A percentile compares a stretch with the other conserved stretches of the same genome.
These are phyloP conservation scores for Sphaeramia orbicularis DNA, from an alignment of 2,797 vertebrate genomes.

Conservation along the genomic window DNA sequence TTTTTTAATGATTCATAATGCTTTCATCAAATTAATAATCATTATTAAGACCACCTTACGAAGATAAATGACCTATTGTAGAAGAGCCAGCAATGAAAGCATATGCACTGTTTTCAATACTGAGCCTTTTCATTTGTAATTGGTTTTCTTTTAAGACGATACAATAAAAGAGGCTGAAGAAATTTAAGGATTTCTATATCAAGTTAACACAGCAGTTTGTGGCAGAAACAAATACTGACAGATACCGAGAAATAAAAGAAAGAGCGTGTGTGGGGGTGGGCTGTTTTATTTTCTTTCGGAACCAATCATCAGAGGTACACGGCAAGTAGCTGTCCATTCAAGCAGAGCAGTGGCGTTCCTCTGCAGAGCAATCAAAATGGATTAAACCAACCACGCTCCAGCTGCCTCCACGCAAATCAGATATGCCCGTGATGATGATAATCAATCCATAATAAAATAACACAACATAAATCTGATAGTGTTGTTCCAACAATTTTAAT, in stretches of 20 bases:
- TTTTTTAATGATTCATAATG: constrained; percentile 49
- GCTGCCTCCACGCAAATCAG: constrained; percentile 79
- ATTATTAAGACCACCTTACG: constrained; percentile 47
- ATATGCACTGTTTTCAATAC: constrained; percentile 1
- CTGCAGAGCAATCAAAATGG: constrained; percentile 85
- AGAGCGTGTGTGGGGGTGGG: too few species aligned
- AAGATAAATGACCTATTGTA: constrained; percentile 47
- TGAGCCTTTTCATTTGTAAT: background rate
- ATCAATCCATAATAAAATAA: constrained; percentile 87
- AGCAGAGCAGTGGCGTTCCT: constrained; percentile 74
- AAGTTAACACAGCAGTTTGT: constrained; percentile 19
- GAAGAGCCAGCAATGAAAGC: constrained; percentile 32
- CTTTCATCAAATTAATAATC: constrained; percentile 60
- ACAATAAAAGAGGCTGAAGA: constrained; percentile 2
- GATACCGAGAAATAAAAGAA: constrained; percentile 17
- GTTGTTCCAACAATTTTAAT: constrained; percentile 87
- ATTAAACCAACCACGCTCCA: constrained; percentile 80
- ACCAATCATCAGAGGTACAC: constrained; percentile 65
- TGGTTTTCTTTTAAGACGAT: background rate
- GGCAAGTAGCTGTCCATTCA: constrained; percentile 71
- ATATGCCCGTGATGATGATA: constrained; percentile 81
- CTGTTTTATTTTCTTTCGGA: constrained; percentile 54
- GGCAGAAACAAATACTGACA: constrained; percentile 20
- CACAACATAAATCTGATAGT: constrained; percentile 85
- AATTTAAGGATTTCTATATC: constrained; percentile 7